These are phyloP conservation scores for Caenorhabditis sp. DNA, from an alignment of 2,888 invertebrate species.

Conservation along the genomic window DNA sequence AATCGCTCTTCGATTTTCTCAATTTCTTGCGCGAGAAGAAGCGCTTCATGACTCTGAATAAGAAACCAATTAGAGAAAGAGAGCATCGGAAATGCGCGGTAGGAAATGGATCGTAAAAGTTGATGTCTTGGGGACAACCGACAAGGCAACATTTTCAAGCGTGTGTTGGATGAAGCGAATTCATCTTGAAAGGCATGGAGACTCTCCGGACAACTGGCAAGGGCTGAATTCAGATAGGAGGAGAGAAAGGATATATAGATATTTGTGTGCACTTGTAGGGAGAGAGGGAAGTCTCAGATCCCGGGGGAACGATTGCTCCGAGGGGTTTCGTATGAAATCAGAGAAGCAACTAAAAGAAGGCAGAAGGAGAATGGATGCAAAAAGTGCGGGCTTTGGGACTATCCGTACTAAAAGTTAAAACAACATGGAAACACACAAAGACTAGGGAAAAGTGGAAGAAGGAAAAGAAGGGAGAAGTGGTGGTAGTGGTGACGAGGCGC, in stretches of 20 bases:
- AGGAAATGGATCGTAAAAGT: slow-evolving; percentile 56
- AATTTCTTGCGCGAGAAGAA: slow-evolving; percentile 75
- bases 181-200: slow-evolving; percentile 23
- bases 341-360: slow-evolving; percentile 19
- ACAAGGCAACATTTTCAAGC: slow-evolving; percentile 36
- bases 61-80: slow-evolving; percentile 24
- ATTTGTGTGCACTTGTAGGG: slow-evolving; percentile 57
- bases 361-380: slow-evolving; percentile 17
- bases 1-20: slow-evolving; percentile 75
- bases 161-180: slow-evolving; percentile 27
- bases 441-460: slow-evolving; percentile 27
- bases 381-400: slow-evolving; percentile 53
- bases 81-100: slow-evolving; percentile 17
- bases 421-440: slow-evolving; percentile 33
- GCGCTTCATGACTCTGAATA: slow-evolving; percentile 68
- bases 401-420: slow-evolving; percentile 50
- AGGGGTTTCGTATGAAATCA: slow-evolving; percentile 38
- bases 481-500: slow-evolving; percentile 38
- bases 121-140: not conserved
- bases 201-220: slow-evolving; percentile 12
- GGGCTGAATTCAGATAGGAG: slow-evolving; percentile 12
- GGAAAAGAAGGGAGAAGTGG: slow-evolving; percentile 30
- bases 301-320: slow-evolving; percentile 57
- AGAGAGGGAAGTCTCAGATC: slow-evolving; percentile 23
- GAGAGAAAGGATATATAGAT: slow-evolving; percentile 29